Evolutionary conservation across 1,140 invertebrate species (phyloP), one percentile per base, ranked within the genome.

Genomic region (Tenebrio molitor): DNA sequence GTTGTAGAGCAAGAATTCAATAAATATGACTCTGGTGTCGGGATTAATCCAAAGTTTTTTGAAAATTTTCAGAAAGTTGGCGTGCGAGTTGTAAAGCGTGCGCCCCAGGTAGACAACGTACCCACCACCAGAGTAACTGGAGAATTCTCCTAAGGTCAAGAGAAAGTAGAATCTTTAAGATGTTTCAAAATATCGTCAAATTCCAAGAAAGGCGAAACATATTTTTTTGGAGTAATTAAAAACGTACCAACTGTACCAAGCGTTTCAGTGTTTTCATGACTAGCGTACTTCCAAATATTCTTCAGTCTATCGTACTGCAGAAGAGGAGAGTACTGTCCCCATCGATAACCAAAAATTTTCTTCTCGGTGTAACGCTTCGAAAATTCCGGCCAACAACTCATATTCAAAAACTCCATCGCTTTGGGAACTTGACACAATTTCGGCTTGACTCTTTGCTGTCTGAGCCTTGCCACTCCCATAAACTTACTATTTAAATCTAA

Each of bases 1-100:
- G 19, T 74, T 77, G 42, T 78, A 78, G 8, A 36, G 42, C 0
- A 78, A 50, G 34, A 78, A 77, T 65, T 78, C 75, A 1, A 78
- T 36, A 33, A 77, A 77, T 4, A 78, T 10, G 3, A 71, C 66
- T 62, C 75, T 68, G 7, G 77, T 77, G 16, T 10, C 14, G 6
- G 42, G 17, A 58, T 77, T 73, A 5, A 78, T 44, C 77, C 77
- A 78, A 6, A 72, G 69, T 39, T 78, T 72, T 21, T 71, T 65
- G 14, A 44, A 21, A 7, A 77, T 15, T 50, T 77, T 75, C 6
- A 72, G 14, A 16, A 74, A 12, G 41, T 78, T 78, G 6, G 74
- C 73, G 8, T 75, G 1, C n/a, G n/a, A n/a, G n/a, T n/a, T n/a
- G n/a, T n/a, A n/a, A n/a, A n/a, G n/a, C n/a, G n/a, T n/a, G n/a